Base-by-base conservation (phyloP, 1,140 invertebrate species). In the Monomorium pharaonis region DNA sequence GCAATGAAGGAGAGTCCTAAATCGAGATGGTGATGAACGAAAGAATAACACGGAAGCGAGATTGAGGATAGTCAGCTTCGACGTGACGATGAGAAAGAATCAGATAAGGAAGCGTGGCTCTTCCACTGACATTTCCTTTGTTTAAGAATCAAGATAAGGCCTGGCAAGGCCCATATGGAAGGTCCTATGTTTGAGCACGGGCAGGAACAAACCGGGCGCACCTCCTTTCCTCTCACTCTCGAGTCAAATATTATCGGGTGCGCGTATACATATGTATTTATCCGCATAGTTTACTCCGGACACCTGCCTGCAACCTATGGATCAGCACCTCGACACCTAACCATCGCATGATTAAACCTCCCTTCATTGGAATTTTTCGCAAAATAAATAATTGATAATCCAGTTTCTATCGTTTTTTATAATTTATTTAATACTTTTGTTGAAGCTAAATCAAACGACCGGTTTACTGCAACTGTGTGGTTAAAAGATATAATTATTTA, bases 111-210 rank as follows among this genome's bases (percentile, higher is more conserved):
- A 85, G 65, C 51, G 27, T 70, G 51, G 18, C 78, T 89, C 67
- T 51, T 78, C 56, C 60, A 33, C 56, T 70, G 85, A 70, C 88
- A 54, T 89, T 89, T 75, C 74, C 84, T 91, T 91, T 91, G 86
- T 92, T 85, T 85, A 62, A 60, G 88, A 89, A 92, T 91, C 90
- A 88, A 92, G 91, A 92, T 91, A 91, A 91, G 51, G 12, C 54
- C 16, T 12, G 24, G 21, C 69, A 63, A 85, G 54, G 87, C 30
- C 51, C 70, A 3, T 54, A 77, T 21, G 47, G 80, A 88, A 63
- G 78, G 27, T 54, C 44, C 58, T 65, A 63, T 92, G 78, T 92
- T 91, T 91, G 84, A 88, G 76, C 78, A 70, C 70, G 49, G 85
- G 74, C 87, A 88, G 89, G 90, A 91, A 91, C 90, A 89, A 91